Evolutionary conservation across 2,113 vertebrate genomes (phyloP), one percentile per base, ranked within the genome.

Genomic region (Sakesphorus luctuosus): DNA sequence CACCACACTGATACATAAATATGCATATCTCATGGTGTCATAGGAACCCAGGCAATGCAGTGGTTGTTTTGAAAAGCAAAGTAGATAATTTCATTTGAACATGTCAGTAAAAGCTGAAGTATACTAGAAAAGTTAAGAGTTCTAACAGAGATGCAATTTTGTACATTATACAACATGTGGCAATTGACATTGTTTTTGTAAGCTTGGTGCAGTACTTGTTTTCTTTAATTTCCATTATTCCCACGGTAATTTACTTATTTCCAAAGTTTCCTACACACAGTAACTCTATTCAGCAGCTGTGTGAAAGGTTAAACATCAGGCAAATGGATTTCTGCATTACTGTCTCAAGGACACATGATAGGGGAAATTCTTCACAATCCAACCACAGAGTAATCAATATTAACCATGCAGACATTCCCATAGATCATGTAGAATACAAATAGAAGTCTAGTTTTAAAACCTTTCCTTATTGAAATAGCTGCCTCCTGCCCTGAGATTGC

Each of bases 311-410:
- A 97, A 97, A 86, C 17, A 11, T 59, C 97, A 93, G 96, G 88
- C 87, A 98, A 98, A 97, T 96, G 90, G 93, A 97, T 98, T 98
- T 98, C 92, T 95, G 71, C 15, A 33, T 90, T 95, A 89, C 83
- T 74, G 55, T 96, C 83, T 95, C 95, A 98, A 98, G 96, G 96
- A 97, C 94, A 93, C 50, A 75, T 43, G 46, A 81, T 40, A 97
- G 55, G 65, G 84, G 76, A 94, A 97, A 87, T 78, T 73, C 91
- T 90, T 82, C 55, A 92, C 79, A 95, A 89, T 88, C 63, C 36
- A 91, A 50, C 69, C 61, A 93, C 46, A 94, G 65, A 93, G 7
- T 63, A 96, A 97, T 97, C 95, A 91, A 97, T 97, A 98, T 4
- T 33, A 62, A 96, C 19, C 84, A 65, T 55, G 36, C 50, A 95